Conservation (phyloP, 2,113 vertebrate species). For the Axis porcinus region DNA sequence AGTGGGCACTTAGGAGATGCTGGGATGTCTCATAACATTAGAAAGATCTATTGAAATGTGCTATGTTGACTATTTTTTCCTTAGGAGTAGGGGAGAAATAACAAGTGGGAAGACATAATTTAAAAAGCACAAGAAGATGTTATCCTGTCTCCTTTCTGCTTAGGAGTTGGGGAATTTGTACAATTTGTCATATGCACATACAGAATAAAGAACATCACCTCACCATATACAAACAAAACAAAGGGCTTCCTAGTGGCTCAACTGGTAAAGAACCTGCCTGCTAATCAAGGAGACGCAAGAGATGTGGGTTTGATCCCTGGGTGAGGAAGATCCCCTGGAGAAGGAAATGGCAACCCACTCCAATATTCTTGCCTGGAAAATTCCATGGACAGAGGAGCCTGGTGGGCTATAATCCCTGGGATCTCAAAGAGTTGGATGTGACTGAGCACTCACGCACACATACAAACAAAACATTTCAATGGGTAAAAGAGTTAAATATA, state of each 20-base stretch:
- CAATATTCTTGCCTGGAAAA: not conserved
- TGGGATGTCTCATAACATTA: not conserved
- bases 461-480: not conserved
- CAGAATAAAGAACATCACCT: not conserved
- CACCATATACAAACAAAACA: not conserved
- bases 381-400: not conserved
- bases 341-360: not conserved
- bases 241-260: not conserved
- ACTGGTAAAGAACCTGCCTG: not conserved
- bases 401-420: not conserved
- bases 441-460: not conserved
- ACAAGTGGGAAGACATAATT: not conserved
- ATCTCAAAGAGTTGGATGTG: not conserved
- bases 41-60: not conserved
- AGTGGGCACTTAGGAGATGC: not conserved
- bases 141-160: not conserved
- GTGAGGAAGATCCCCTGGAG: not conserved
- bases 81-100: not conserved
- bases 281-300: not conserved
- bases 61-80: not conserved
- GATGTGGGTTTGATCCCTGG: not conserved
- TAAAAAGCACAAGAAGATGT: not conserved
- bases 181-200: not conserved
- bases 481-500: not conserved
- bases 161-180: not conserved